Evolutionary conservation across 1,140 invertebrate species (phyloP), one percentile per base, ranked within the genome.

Genomic region (Lucilia cuprina): DNA sequence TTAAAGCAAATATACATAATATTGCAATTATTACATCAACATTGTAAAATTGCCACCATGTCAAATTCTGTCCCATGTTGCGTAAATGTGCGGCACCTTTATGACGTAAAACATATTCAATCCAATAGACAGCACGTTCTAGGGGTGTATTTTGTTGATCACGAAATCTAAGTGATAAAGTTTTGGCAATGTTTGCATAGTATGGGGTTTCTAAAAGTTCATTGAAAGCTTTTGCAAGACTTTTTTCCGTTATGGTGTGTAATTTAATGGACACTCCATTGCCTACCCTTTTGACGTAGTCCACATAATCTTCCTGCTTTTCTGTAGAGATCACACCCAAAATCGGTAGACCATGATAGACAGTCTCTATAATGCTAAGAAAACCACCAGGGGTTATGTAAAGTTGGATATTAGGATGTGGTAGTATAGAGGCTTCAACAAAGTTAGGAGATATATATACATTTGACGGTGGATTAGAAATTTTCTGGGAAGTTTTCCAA

Each of bases 341-440:
- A 50, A 80, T 93, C 5, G 96, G 96, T 0, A 95, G 93, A 8
- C 94, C 95, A 87, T 95, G 94, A 89, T 94, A 96, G 19, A 95
- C 94, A 0, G 95, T 94, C 88, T 96, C 96, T 88, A 94, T 95
- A 88, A 95, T 93, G 85, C 95, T 95, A 75, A 96, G 92, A 5
- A 96, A 90, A 34, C 95, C 96, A 14, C 95, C 95, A 88, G 96
- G 96, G 1, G 95, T 96, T 10, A 97, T 94, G 87, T 96, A 96
- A 5, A 94, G 94, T 84, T 93, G 91, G 5, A 95, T 92, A 86
- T 95, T 95, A 12, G 92, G 92, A 89, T 96, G 95, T 80, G 94
- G 94, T 55, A 96, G 91, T 47, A 96, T 92, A 88, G 96, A 95
- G 88, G 96, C 95, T 89, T 96, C 95, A 1, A 96, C 95, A 86